Evolutionary conservation across 2,797 vertebrate genomes (phyloP).

Genomic region (Acridotheres tristis): DNA sequence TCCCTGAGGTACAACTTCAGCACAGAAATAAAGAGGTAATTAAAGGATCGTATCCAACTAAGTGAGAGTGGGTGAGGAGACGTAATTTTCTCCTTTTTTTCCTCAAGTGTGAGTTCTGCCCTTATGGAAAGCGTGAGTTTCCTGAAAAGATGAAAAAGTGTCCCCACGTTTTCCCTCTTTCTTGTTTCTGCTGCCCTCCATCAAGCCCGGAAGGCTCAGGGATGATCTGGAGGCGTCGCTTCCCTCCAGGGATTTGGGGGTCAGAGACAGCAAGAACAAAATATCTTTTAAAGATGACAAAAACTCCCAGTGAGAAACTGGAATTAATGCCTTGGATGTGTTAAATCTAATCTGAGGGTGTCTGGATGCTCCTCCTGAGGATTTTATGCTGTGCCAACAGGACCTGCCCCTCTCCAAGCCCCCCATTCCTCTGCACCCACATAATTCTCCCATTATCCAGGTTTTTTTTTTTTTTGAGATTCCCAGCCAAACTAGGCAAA

Average conservation of each 20-base stretch:
- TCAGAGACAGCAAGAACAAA: neutral
- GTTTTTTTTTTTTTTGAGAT: neutral
- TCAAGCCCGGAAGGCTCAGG: neutral
- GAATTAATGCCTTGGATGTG: fast-evolving
- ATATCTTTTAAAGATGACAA: neutral
- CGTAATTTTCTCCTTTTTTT: neutral
- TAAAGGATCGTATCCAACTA: constrained; percentile 50
- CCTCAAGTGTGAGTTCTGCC: neutral
- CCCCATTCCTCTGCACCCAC: fast-evolving
- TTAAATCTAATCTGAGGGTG: neutral
- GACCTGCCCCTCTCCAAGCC: neutral
- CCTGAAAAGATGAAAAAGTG: constrained; percentile 40
- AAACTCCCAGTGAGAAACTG: neutral
- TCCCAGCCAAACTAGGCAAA: neutral
- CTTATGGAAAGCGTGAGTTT: neutral
- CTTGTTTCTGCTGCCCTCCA: neutral
- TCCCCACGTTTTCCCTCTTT: constrained; percentile 2
- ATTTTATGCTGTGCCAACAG: fast-evolving
- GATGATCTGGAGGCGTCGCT: fast-evolving
- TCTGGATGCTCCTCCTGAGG: neutral
- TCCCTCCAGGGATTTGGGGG: neutral
- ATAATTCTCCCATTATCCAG: neutral
- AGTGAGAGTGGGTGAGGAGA: neutral
- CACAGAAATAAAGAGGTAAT: constrained; percentile 47
- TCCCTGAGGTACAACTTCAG: constrained; percentile 13